Conservation (phyloP, 1,140 invertebrate genomes). For the Micrasema longulum region DNA sequence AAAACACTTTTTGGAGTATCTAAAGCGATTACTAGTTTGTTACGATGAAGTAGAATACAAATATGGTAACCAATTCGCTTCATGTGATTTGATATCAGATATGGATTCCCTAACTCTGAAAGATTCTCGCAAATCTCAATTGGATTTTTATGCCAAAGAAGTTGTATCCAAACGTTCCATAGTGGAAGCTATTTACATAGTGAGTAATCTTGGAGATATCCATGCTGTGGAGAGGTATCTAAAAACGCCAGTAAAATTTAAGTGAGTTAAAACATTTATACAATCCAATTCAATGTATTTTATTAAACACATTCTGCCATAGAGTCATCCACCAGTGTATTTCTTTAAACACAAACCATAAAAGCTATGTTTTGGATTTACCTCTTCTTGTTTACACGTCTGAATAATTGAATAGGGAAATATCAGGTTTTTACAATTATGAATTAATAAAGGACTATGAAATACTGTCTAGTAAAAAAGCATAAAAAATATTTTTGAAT, state of each 20-base stretch:
- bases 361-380: too few species aligned
- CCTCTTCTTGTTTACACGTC: too few species aligned
- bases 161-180: slow-evolving; percentile 57
- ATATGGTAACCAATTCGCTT: background rate
- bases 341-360: too few species aligned
- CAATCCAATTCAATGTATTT: too few species aligned
- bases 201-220: slow-evolving; percentile 70
- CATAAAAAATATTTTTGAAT: too few species aligned
- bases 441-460: too few species aligned
- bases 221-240: slow-evolving; percentile 67
- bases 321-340: too few species aligned
- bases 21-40: slow-evolving; percentile 44
- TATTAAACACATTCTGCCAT: too few species aligned
- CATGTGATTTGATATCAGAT: slow-evolving; percentile 7
- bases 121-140: background rate
- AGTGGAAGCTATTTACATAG: slow-evolving; percentile 70
- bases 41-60: slow-evolving; percentile 43
- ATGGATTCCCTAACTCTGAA: slow-evolving; percentile 8
- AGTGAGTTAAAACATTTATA: slow-evolving; percentile 28
- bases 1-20: slow-evolving; percentile 48
- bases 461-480: too few species aligned
- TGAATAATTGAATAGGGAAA: too few species aligned
- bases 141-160: slow-evolving; percentile 42
- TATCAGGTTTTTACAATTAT: too few species aligned
- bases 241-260: slow-evolving; percentile 55